Conservation (phyloP, 2,888 invertebrate genomes). For the Erpobdella octoculata region DNA sequence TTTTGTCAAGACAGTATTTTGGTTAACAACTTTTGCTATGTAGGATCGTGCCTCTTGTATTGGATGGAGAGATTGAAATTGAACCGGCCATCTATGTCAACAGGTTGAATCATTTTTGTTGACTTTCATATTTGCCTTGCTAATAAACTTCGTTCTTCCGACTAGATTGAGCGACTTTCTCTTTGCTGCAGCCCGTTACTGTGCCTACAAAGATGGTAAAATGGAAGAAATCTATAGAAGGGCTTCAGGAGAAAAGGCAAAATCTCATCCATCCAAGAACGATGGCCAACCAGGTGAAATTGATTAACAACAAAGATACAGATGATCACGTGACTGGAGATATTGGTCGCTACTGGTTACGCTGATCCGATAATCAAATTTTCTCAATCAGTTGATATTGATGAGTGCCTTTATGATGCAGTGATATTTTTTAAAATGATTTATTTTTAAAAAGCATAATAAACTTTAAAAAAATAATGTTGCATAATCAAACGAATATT, state of each 20-base stretch:
- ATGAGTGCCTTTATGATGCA: too few species aligned
- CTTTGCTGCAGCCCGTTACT: constrained; percentile 62
- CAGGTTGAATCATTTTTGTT: constrained; percentile 50
- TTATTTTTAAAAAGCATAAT: too few species aligned
- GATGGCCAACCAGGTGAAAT: too few species aligned
- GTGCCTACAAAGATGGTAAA: constrained; percentile 61
- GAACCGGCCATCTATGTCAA: constrained; percentile 64
- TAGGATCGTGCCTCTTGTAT: constrained; percentile 59
- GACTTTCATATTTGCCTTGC: neutral
- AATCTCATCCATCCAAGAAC: neutral
- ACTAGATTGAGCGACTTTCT: constrained; percentile 61
- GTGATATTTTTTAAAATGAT: too few species aligned
- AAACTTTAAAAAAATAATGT: too few species aligned
- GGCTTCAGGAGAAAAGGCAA: neutral
- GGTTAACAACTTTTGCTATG: too few species aligned
- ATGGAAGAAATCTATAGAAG: constrained; percentile 60
- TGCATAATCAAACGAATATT: too few species aligned
- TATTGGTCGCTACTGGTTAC: too few species aligned
- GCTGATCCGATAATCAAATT: too few species aligned
- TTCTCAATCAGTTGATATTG: too few species aligned
- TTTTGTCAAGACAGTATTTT: neutral
- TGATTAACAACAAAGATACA: too few species aligned
- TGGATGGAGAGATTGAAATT: constrained; percentile 58
- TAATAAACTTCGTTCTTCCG: constrained; percentile 18
- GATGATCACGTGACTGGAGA: too few species aligned